Percentiles rank a stretch among this genome's conserved stretches.
Conservation (phyloP, 1,140 invertebrate species). For the Micrasema minimum region DNA sequence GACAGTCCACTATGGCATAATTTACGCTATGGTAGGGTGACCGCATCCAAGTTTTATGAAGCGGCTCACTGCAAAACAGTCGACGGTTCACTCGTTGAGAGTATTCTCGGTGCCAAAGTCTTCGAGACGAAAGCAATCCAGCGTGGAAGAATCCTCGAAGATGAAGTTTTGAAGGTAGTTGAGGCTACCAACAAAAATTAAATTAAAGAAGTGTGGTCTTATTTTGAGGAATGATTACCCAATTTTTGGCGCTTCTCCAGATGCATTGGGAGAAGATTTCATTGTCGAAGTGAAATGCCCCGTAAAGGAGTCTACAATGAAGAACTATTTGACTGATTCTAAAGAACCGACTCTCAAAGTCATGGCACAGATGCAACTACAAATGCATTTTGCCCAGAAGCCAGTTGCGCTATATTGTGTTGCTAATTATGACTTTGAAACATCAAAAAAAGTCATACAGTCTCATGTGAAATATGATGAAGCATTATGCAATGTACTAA, state of each 20-base stretch:
- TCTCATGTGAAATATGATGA: neutral
- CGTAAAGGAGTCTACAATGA: too few relatives aligned
- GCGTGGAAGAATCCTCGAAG: neutral
- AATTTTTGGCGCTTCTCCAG: neutral
- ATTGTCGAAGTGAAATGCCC: too few relatives aligned
- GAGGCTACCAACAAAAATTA: neutral
- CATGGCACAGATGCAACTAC: too few relatives aligned
- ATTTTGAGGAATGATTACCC: neutral
- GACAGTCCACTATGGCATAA: slow-evolving; percentile 10
- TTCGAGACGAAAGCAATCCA: neutral
- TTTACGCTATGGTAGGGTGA: slow-evolving; percentile 2
- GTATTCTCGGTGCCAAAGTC: neutral
- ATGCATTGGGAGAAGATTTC: too few relatives aligned
- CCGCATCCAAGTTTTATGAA: neutral
- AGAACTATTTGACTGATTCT: too few relatives aligned
- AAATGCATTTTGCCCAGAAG: too few relatives aligned
- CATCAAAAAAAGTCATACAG: neutral
- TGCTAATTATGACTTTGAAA: neutral
- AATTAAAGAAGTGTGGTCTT: slow-evolving; percentile 2
- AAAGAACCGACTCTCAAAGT: too few relatives aligned
- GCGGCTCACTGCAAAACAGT: neutral
- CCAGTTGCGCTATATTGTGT: neutral
- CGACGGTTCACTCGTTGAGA: neutral
- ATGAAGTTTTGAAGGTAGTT: neutral
- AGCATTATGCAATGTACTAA: neutral